Evolutionary conservation across 2,888 invertebrate genomes (phyloP), one percentile per base, ranked within the genome.

Genomic region (Cheilosia grossa): DNA sequence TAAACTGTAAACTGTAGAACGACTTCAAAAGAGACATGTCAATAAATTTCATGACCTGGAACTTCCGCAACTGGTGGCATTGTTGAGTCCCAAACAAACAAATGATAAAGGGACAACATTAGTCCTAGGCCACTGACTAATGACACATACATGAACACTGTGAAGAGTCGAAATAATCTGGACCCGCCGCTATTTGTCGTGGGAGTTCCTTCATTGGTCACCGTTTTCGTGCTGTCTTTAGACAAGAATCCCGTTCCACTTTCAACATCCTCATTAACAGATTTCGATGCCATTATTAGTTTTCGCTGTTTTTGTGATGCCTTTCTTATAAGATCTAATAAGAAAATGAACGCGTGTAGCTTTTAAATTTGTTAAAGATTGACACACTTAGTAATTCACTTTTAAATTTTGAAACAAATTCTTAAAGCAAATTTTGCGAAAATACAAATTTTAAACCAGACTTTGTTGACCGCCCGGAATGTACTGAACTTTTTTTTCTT

Each of bases 71-170:
- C 67, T 9, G 79, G 73, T n/a, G 87, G 87, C 77, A 72, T 74
- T 17, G 72, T 70, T 17, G 87, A 87, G 47, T 87, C 86, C 87
- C 87, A 87, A 21, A 87, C 53, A 67, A 87, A 83, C 2, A 87
- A 51, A 30, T 86, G 80, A 54, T 87, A 87, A 15, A 82, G 5
- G 13, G 87, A 80, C 13, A 87, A n/a, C 42, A 82, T 72, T n/a
- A 72, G 51, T 17, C 86, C 87, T 19, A 87, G 42, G 1, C 87
- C 85, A 51, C 87, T 80, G 15, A 87, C 80, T 19, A 86, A 17
- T 37, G 58, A 49, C 2, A 87, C 44, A 49, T 87, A 87, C 58
- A 74, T 37, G n/a, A 73, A 37, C 30, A 86, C 82, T 7, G 82
- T 19, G 4, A 86, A 49, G 1, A 67, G 19, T 4, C 82, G 69